These are phyloP conservation scores for Dicrostonyx torquatus DNA, from an alignment of 2,797 vertebrate species.

Conservation along the genomic window DNA sequence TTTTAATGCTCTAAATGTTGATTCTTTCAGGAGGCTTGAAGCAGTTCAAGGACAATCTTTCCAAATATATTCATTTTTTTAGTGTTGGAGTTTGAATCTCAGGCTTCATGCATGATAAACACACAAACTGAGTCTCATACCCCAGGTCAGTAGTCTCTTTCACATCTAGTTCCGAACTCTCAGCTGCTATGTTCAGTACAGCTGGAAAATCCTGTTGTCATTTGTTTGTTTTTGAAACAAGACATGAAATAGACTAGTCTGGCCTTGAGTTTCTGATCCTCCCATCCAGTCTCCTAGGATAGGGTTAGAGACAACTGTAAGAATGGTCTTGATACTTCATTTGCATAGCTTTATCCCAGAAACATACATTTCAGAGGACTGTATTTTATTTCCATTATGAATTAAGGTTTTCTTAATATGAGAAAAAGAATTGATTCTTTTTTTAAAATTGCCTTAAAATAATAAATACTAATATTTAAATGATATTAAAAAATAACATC, in stretches of 20 bases:
- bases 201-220: background rate
- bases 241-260: background rate
- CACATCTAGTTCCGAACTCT: background rate
- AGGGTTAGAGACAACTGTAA: background rate
- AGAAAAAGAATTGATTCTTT: background rate
- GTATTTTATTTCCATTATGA: conserved; percentile 44
- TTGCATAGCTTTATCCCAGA: conserved; percentile 63
- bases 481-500: background rate
- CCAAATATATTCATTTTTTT: background rate
- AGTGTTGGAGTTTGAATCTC: background rate
- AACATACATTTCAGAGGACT: conserved; percentile 23
- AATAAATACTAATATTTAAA: background rate
- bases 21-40: conserved; percentile 48
- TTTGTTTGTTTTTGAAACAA: background rate
- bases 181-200: background rate
- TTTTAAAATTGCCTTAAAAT: background rate
- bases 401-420: background rate
- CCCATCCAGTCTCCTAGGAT: background rate
- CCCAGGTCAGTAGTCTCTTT: background rate
- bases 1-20: conserved; percentile 4
- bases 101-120: background rate
- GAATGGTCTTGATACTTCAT: conserved; percentile 35
- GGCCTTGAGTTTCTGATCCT: background rate
- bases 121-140: background rate
- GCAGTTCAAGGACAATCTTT: conserved; percentile 19